Evolutionary conservation across 2,797 vertebrate species (phyloP).

Genomic region (Nyctibius grandis): DNA sequence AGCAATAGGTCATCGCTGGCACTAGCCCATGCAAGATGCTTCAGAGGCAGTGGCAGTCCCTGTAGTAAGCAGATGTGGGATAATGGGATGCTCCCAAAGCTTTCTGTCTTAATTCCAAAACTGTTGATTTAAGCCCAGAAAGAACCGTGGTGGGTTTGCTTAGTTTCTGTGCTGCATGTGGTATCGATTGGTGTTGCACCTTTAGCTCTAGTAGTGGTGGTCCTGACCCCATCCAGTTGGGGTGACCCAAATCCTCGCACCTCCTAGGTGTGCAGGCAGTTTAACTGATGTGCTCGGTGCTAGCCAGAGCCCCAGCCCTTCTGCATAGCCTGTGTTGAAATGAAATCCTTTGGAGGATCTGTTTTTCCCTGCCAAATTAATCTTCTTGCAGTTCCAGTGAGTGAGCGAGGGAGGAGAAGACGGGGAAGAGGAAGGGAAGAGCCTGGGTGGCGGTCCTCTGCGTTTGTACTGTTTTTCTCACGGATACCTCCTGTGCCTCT

Average conservation of each 20-base stretch:
- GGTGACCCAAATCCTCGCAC: not conserved
- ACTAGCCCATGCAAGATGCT: not conserved
- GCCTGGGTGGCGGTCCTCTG: not conserved
- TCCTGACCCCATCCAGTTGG: not conserved
- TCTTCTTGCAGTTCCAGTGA: not conserved
- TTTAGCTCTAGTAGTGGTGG: not conserved
- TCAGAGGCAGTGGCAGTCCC: not conserved
- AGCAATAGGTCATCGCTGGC: not conserved
- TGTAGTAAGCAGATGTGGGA: not conserved
- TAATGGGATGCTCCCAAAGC: not conserved
- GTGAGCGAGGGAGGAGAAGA: not conserved
- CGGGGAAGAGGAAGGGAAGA: not conserved
- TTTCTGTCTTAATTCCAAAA: not conserved
- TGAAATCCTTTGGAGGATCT: not conserved
- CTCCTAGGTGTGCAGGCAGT: too few relatives aligned
- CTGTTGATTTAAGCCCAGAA: not conserved
- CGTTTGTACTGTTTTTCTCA: too few relatives aligned
- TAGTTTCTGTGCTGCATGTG: fast-evolving
- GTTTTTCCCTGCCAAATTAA: not conserved
- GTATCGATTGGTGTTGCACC: not conserved
- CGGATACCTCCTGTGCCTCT: not conserved
- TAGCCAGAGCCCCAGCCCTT: not conserved
- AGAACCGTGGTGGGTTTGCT: not conserved
- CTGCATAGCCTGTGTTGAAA: not conserved
- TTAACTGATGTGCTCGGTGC: not conserved